Conservation (phyloP, 2,113 vertebrate species). For the Jaculus jaculus region DNA sequence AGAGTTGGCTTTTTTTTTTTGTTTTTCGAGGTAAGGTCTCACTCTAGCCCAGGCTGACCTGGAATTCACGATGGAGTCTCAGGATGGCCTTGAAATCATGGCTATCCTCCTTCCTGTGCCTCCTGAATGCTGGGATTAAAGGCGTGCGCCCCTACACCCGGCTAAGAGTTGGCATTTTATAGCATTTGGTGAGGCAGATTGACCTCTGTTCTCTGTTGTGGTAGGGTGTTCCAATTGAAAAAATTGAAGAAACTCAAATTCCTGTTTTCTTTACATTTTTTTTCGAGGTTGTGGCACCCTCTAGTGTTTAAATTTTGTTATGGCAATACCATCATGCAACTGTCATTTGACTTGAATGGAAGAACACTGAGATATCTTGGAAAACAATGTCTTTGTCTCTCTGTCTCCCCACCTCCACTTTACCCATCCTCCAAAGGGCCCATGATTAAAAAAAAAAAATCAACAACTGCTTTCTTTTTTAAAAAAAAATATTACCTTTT, state of each 20-base stretch:
- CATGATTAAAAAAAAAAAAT: neutral
- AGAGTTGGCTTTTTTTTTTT: too few relatives aligned
- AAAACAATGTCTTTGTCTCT: neutral
- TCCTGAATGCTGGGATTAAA: too few relatives aligned
- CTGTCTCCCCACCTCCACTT: neutral
- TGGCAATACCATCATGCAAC: neutral
- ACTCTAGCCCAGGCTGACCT: too few relatives aligned
- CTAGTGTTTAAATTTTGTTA: conserved; percentile 65
- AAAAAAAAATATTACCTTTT: too few relatives aligned
- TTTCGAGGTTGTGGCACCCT: conserved; percentile 69
- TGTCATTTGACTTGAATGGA: neutral
- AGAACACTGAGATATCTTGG: conserved; percentile 16
- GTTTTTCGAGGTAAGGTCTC: too few relatives aligned
- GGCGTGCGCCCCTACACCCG: too few relatives aligned
- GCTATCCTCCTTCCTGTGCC: too few relatives aligned
- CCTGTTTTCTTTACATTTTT: neutral
- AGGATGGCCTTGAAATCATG: too few relatives aligned
- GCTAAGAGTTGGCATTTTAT: too few relatives aligned
- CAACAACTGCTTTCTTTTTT: neutral
- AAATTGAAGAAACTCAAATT: conserved; percentile 9
- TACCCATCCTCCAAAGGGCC: neutral
- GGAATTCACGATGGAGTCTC: too few relatives aligned
- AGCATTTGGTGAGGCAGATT: conserved; percentile 20
- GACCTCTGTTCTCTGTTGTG: neutral
- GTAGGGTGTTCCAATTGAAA: neutral